These are phyloP conservation scores for Cryptosula pallasiana DNA, from an alignment of 2,888 invertebrate genomes.

Conservation along the genomic window DNA sequence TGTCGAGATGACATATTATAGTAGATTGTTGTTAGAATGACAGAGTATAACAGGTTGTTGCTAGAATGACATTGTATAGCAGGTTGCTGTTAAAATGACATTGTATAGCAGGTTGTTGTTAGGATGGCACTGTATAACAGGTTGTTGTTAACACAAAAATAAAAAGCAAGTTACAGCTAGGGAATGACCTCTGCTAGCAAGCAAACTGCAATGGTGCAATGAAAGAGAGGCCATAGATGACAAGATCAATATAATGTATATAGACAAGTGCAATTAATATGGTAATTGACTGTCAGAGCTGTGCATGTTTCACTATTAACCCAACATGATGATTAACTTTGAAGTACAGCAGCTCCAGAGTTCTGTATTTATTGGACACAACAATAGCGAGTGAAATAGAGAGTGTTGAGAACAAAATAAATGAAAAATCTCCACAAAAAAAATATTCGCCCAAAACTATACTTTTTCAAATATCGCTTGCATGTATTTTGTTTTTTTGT, in stretches of 20 bases:
- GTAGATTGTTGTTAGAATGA: neutral
- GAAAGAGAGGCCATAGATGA: neutral
- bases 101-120: neutral
- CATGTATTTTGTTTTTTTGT: no score
- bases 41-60: no score
- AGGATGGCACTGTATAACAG: neutral
- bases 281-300: conserved; percentile 11
- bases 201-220: neutral
- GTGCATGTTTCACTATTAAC: neutral
- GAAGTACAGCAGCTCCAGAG: neutral
- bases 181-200: neutral
- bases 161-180: neutral
- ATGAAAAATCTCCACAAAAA: no score
- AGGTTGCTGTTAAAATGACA: no score
- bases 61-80: no score
- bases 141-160: neutral
- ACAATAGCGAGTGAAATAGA: no score
- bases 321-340: neutral
- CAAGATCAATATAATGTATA: conserved; percentile 21
- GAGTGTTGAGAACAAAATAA: neutral
- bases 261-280: conserved; percentile 23
- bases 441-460: no score
- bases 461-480: no score
- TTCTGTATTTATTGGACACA: neutral
- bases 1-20: neutral